phyloP scores from a whole-genome alignment of 1,140 invertebrate genomes.

The Drosophila nannoptera region DNA sequence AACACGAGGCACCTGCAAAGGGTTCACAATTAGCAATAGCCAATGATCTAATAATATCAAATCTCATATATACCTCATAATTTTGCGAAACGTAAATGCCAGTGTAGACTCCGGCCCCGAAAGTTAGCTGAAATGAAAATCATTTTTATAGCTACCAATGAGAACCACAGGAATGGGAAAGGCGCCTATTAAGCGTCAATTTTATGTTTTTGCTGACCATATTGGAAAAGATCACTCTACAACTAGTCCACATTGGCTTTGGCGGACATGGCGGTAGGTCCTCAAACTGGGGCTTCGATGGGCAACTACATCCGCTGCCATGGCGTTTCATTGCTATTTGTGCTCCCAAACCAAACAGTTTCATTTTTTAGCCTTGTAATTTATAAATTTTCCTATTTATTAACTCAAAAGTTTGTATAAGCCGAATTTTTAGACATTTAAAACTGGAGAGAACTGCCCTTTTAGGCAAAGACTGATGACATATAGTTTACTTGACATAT shows the following conservation, averaged over 20 bases:
- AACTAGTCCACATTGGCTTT: conserved; percentile 44
- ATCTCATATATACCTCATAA: conserved; percentile 84
- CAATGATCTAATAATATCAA: neutral
- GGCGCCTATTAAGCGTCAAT: neutral
- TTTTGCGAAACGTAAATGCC: conserved; percentile 90
- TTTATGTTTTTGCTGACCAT: conserved; percentile 37
- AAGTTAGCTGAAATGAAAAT: conserved; percentile 83
- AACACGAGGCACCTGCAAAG: conserved; percentile 87
- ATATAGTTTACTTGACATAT: no score
- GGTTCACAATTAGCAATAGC: neutral
- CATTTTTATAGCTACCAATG: neutral
- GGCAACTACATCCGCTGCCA: conserved; percentile 13
- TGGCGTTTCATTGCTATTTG: conserved; percentile 29
- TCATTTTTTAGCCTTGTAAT: conserved; percentile 49
- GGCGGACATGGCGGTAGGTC: conserved; percentile 40
- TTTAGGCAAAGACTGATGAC: no score
- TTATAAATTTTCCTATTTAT: neutral
- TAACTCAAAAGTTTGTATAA: neutral
- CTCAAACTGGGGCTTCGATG: conserved; percentile 3
- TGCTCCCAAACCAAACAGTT: conserved; percentile 43
- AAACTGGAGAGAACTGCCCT: no score
- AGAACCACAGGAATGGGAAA: no score
- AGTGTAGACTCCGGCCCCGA: conserved; percentile 87
- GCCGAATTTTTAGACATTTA: neutral
- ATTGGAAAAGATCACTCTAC: conserved; percentile 23